Conservation (phyloP, 2,888 invertebrate species). For the Heliconius erato region DNA sequence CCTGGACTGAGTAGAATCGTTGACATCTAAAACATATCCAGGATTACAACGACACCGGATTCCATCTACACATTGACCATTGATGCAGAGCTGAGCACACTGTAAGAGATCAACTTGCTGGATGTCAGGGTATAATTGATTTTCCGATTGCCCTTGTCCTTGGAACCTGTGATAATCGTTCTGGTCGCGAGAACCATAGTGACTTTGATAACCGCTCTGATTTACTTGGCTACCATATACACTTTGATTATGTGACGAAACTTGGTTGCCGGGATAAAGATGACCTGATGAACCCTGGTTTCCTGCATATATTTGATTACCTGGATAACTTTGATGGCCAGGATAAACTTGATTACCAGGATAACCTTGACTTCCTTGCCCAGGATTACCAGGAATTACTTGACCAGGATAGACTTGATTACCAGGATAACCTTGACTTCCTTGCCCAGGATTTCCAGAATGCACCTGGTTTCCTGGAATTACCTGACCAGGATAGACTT, state of each 20-base stretch:
- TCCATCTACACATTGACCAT: slow-evolving; percentile 87
- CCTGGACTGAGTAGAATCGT: slow-evolving; percentile 66
- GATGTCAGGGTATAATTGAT: slow-evolving; percentile 43
- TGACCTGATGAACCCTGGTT: slow-evolving; percentile 46
- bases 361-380: neutral
- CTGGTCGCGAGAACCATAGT: slow-evolving; percentile 31
- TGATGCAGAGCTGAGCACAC: slow-evolving; percentile 89
- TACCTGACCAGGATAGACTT: slow-evolving; percentile 36
- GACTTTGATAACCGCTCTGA: slow-evolving; percentile 34
- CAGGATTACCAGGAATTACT: slow-evolving; percentile 39
- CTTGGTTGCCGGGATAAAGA: slow-evolving; percentile 11
- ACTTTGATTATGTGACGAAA: neutral
- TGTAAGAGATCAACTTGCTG: slow-evolving; percentile 52
- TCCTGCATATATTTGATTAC: slow-evolving; percentile 37
- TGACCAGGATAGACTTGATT: slow-evolving; percentile 42
- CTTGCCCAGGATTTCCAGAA: slow-evolving; percentile 37
- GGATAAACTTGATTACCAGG: slow-evolving; percentile 41
- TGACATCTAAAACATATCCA: slow-evolving; percentile 81
- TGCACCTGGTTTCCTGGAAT: slow-evolving; percentile 43
- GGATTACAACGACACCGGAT: slow-evolving; percentile 85
- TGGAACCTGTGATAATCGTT: slow-evolving; percentile 37
- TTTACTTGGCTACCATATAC: slow-evolving; percentile 5
- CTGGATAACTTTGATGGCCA: slow-evolving; percentile 34
- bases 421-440: slow-evolving; percentile 3
- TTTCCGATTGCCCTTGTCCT: slow-evolving; percentile 36